phyloP scores from a whole-genome alignment of 2,888 invertebrate genomes.

The Lampropteryx suffumata region DNA sequence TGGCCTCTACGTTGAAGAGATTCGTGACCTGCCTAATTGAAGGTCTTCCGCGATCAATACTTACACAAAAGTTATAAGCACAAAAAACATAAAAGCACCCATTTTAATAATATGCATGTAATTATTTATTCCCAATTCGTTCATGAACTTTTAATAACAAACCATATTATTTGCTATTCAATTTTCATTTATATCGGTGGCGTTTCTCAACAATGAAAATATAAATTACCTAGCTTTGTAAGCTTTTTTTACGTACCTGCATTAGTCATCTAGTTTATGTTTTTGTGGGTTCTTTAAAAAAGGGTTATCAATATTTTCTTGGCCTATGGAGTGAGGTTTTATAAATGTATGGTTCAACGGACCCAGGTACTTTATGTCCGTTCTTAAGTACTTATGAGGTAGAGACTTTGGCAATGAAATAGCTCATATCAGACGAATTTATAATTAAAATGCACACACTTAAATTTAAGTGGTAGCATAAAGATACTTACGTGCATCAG shows the following conservation, averaged over 20 bases:
- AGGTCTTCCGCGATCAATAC: constrained; percentile 31
- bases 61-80: neutral
- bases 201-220: neutral
- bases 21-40: constrained; percentile 30
- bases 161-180: neutral
- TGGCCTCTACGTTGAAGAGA: constrained; percentile 24
- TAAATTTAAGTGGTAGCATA: neutral
- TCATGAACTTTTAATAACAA: constrained; percentile 7
- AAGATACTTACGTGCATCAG: constrained; percentile 50
- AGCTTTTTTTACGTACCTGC: too few species aligned
- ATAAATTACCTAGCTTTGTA: neutral
- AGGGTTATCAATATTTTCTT: too few species aligned
- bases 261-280: too few species aligned
- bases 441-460: too few species aligned
- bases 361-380: too few species aligned
- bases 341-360: too few species aligned
- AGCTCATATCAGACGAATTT: too few species aligned
- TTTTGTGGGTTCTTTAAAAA: neutral
- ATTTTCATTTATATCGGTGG: neutral
- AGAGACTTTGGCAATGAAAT: too few species aligned
- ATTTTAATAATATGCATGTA: neutral
- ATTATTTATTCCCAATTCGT: constrained; percentile 3
- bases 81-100: neutral
- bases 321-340: too few species aligned
- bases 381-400: too few species aligned